Base-by-base conservation (phyloP, 2,113 vertebrate genomes). In the Rhinolophus ferrumequinum region DNA sequence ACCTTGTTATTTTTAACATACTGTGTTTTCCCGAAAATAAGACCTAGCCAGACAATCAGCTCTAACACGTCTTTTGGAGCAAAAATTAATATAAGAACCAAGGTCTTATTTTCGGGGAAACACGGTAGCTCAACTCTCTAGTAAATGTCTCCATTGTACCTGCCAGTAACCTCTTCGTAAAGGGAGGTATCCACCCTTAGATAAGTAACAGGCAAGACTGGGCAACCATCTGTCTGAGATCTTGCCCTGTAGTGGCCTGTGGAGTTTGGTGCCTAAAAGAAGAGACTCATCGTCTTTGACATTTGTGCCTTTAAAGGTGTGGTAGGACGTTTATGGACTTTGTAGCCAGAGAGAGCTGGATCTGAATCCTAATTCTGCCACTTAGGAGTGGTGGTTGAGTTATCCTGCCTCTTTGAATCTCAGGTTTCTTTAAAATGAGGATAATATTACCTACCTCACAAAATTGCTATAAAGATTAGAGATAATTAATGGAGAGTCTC, bases 1-100 rank as follows among this genome's bases (percentile, higher is more conserved):
- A 97, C 93, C 89, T 95, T 70, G 14, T 97, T 98, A 98, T 97
- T 98, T 98, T 98, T 98, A 97, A 97, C 16, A 0, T n/a, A 5
- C 41, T 44, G 41, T 44, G 41, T 44, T 44, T 44, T 6, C 41
- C 41, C 6, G 41, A 44, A 44, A 44, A 44, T 44, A 44, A 44
- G 41, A 44, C 41, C 41, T 44, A 44, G 41, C 41, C 41, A 44
- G 41, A 6, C 41, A 44, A 44, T 44, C 41, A 44, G 4, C 41
- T 44, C 6, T 44, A 44, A 44, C 41, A 44, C 41, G 6, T 44
- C 41, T 44, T 44, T 44, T 44, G 41, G 41, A 44, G 41, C 41
- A 44, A 44, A 44, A 44, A 44, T 44, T 44, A 44, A 44, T 6
- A 44, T 44, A 44, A 44, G 41, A 44, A 44, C 41, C 41, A 6